Conservation (phyloP, 1,140 invertebrate genomes). For the Drosophila jambulina region DNA sequence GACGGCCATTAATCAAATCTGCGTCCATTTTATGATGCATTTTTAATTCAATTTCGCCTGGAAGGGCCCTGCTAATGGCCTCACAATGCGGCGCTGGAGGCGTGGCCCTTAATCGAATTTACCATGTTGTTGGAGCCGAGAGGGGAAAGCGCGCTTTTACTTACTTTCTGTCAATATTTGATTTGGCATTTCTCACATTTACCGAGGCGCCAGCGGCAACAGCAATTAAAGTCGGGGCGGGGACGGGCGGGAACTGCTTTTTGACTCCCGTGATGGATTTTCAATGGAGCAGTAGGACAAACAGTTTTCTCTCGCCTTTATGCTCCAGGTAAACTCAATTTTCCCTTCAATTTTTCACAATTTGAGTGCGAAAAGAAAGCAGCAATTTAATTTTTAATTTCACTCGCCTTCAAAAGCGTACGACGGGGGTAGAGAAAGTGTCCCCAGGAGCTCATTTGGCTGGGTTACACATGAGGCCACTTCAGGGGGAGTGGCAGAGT, state of each 20-base stretch:
- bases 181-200: slow-evolving; percentile 76
- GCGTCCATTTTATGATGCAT: slow-evolving; percentile 75
- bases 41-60: slow-evolving; percentile 76
- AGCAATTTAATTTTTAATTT: slow-evolving; percentile 72
- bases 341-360: slow-evolving; percentile 68
- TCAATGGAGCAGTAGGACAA: slow-evolving; percentile 48
- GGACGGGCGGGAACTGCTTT: slow-evolving; percentile 12
- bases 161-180: slow-evolving; percentile 80
- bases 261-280: slow-evolving; percentile 62
- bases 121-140: slow-evolving; percentile 19
- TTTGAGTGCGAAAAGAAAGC: slow-evolving; percentile 38
- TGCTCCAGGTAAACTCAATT: slow-evolving; percentile 75
- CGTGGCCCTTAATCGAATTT: slow-evolving; percentile 77
- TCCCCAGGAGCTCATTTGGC: slow-evolving; percentile 34
- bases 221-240: slow-evolving; percentile 60
- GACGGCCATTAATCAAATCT: slow-evolving; percentile 77
- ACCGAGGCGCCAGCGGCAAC: slow-evolving; percentile 49
- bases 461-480: slow-evolving; percentile 38
- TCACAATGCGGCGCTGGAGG: slow-evolving; percentile 53
- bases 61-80: slow-evolving; percentile 52
- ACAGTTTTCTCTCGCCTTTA: slow-evolving; percentile 12
- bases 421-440: slow-evolving; percentile 5
- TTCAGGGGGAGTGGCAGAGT: slow-evolving; percentile 12
- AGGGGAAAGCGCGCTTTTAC: slow-evolving; percentile 50
- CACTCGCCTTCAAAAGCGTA: slow-evolving; percentile 17